Conservation (phyloP, 2,888 invertebrate genomes). For the Timema podura region DNA sequence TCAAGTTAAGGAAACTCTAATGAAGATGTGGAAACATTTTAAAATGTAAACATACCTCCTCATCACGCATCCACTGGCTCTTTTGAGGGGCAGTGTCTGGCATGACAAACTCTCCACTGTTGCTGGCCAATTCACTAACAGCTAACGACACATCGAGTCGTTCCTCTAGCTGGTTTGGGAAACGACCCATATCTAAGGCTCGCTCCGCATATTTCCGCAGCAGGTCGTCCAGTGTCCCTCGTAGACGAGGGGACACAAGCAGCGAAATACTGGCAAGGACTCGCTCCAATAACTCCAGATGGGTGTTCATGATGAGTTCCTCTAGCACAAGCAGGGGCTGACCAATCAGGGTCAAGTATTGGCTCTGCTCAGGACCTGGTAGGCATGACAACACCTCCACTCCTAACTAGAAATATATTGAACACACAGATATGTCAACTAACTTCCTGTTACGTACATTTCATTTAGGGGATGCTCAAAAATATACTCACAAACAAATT, state of each 20-base stretch:
- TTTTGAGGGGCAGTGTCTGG: conserved; percentile 71
- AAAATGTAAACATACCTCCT: conserved; percentile 46
- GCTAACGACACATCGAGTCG: conserved; percentile 59
- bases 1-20: too few species aligned
- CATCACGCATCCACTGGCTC: conserved; percentile 77
- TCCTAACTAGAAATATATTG: conserved; percentile 55
- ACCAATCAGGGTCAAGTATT: conserved; percentile 61
- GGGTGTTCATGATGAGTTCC: conserved; percentile 82
- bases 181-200: conserved; percentile 62
- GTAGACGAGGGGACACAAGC: conserved; percentile 28
- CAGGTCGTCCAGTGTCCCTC: conserved; percentile 46
- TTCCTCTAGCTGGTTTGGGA: conserved; percentile 48
- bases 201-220: conserved; percentile 65
- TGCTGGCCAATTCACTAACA: conserved; percentile 49
- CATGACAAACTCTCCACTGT: conserved; percentile 63
- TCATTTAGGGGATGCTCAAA: too few species aligned
- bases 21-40: too few species aligned
- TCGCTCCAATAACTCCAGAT: conserved; percentile 61
- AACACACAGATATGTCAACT: too few species aligned
- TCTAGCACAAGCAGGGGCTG: conserved; percentile 73
- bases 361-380: conserved; percentile 51
- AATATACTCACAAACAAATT: too few species aligned
- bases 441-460: too few species aligned
- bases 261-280: conserved; percentile 54
- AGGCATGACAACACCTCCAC: conserved; percentile 64